Evolutionary conservation across 1,140 invertebrate genomes (phyloP).

Genomic region (Pectinophora gossypiella): DNA sequence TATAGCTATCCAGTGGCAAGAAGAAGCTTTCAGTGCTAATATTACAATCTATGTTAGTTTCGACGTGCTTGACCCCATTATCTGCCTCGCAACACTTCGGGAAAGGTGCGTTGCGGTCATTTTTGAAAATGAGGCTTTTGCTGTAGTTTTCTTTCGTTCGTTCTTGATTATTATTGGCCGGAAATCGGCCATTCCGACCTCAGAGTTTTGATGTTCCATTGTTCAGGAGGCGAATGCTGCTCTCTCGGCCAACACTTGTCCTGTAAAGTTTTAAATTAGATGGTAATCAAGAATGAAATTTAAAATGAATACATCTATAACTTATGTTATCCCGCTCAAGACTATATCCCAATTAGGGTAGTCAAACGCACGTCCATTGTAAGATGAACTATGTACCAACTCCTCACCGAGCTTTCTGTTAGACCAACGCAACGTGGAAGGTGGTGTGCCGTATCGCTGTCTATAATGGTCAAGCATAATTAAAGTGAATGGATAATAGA

Average conservation of each 20-base stretch:
- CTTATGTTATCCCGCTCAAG: too few relatives aligned
- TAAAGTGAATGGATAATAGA: too few relatives aligned
- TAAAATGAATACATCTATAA: neutral
- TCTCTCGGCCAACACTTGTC: conserved; percentile 55
- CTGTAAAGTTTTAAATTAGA: too few relatives aligned
- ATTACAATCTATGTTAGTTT: conserved; percentile 36
- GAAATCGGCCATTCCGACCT: conserved; percentile 31
- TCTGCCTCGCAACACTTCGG: conserved; percentile 57
- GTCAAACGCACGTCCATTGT: too few relatives aligned
- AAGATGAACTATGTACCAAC: too few relatives aligned
- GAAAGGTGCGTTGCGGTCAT: conserved; percentile 42
- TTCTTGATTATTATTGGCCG: conserved; percentile 49
- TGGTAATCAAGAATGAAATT: neutral
- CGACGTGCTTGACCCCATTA: conserved; percentile 35
- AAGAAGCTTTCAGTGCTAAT: conserved; percentile 50
- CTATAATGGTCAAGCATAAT: too few relatives aligned
- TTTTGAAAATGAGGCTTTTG: conserved; percentile 39
- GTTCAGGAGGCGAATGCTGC: conserved; percentile 58
- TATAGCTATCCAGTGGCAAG: conserved; percentile 28
- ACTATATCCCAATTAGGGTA: too few relatives aligned
- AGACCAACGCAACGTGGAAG: too few relatives aligned
- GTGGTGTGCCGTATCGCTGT: too few relatives aligned
- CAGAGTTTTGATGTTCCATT: conserved; percentile 61
- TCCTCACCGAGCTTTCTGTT: too few relatives aligned
- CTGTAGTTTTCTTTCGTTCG: conserved; percentile 50